A percentile compares a stretch with the other conserved stretches of the same genome.
These are phyloP conservation scores for Nanorana parkeri DNA, from an alignment of 2,113 vertebrate genomes.

Conservation along the genomic window DNA sequence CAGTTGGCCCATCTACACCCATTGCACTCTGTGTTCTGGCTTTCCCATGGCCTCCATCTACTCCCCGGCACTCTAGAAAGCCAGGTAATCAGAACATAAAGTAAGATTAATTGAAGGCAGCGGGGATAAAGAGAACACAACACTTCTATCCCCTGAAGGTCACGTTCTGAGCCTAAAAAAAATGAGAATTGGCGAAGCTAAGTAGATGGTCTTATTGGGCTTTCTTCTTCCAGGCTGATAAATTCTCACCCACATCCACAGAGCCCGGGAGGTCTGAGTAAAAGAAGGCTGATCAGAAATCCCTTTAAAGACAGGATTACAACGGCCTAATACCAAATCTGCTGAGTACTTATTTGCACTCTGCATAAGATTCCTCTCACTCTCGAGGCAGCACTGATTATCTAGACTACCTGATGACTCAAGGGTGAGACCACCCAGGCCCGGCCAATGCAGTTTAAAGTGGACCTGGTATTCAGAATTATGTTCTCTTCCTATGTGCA, in stretches of 20 bases:
- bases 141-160: slow-evolving; percentile 18
- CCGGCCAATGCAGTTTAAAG: not conserved
- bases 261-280: slow-evolving; percentile 26
- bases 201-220: not conserved
- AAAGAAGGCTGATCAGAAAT: slow-evolving; percentile 52
- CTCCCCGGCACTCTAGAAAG: slow-evolving; percentile 4
- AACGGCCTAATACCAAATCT: slow-evolving; percentile 57
- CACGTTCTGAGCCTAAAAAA: not conserved
- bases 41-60: not conserved
- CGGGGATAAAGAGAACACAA: not conserved
- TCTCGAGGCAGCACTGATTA: slow-evolving; percentile 50
- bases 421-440: not conserved
- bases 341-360: slow-evolving; percentile 62
- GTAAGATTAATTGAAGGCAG: slow-evolving; percentile 10
- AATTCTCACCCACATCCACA: not conserved
- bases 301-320: slow-evolving; percentile 61
- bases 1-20: no score
- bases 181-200: not conserved
- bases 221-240: not conserved
- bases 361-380: slow-evolving; percentile 52
- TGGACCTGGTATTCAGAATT: no score
- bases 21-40: no score
- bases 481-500: no score
- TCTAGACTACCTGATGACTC: slow-evolving; percentile 55
- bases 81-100: not conserved